Base-by-base conservation (phyloP, 1,140 invertebrate genomes). In the Neodiprion pinetum region DNA sequence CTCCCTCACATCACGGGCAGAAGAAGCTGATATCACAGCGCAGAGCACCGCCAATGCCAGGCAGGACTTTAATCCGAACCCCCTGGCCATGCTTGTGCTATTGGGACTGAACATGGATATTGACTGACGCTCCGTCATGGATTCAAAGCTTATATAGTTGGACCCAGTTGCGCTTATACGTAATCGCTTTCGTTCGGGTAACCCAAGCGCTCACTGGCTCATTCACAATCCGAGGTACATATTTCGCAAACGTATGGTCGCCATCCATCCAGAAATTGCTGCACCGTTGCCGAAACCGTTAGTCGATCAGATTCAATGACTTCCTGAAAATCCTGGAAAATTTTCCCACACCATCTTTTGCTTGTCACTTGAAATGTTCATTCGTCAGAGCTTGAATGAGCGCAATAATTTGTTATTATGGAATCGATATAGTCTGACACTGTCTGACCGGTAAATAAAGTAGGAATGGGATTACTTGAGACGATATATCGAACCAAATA, bases 81-180 rank as follows among this genome's bases (percentile, higher is more conserved):
- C 48, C 47, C 72, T 79, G 68, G 78, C 70, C 81, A 83, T 83
- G 9, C 69, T 76, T 75, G 70, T 77, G 65, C 70, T 79, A 71
- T 79, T 70, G 72, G 68, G 69, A 76, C 77, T 77, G 77, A 75
- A 81, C 77, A 72, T 81, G 66, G 76, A 61, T 76, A 83, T 74
- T 70, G 81, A 83, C 82, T 83, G 82, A 73, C 71, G 73, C 72
- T 69, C 5, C 74, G 74, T 73, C 70, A 77, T 78, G 75, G 76
- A 75, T 48, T 71, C 80, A 78, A 77, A 78, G 75, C 81, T 83
- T 83, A 82, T 83, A 83, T 83, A 83, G 76, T 74, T 74, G 79
- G 68, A 70, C 28, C 14, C 3, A 50, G 49, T 61, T 50, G 65
- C 67, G 47, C 69, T 76, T 71, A 74, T 76, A 81, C 82, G 82